Base-by-base conservation (phyloP, 2,888 invertebrate species). In the Dicyrtomina minuta region DNA sequence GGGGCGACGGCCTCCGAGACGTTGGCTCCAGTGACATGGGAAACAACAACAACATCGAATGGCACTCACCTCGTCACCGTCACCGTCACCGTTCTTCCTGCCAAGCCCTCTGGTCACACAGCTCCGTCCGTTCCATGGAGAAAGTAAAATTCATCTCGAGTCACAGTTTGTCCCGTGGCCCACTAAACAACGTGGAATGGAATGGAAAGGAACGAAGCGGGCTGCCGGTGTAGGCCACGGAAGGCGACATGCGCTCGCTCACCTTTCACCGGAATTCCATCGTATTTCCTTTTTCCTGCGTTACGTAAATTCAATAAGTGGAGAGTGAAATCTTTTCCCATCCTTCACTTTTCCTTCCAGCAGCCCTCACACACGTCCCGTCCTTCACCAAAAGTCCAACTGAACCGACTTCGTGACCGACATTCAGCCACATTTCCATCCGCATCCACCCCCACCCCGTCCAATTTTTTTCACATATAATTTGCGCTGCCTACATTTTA, bases 31-130 rank as follows among this genome's bases (percentile, higher is more conserved):
- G 43, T 65, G 65, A 65, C 65, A 65, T 33, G 41, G 53, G 53
- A 55, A 65, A 43, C 65, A 65, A 65, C 65, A 65, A 65, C 65
- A 65, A 65, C 65, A 65, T 65, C 65, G 55, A 65, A 65, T 56
- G 39, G 65, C 65, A 65, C 65, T 65, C 65, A 65, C 65, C 65
- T 65, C 43, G 55, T 56, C 43, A 55, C 65, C 61, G 49, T 22
- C 13, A 20, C 43, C n/a, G 26, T 15, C 41, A 44, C 43, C 58
- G 13, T 20, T 22, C 22, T 13, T 13, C 12, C 17, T 17, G 53
- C 20, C 22, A 15, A 12, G 43, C 5, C 46, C n/a, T 15, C 33
- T 13, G 20, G 58, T 3, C 17, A 39, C 2, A 13, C 13, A n/a
- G 20, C 10, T 46, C 44, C 24, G 61, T 22, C 13, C 5, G 20